These are phyloP conservation scores for Odontophorus gujanensis DNA, from an alignment of 2,113 vertebrate genomes.

Conservation along the genomic window DNA sequence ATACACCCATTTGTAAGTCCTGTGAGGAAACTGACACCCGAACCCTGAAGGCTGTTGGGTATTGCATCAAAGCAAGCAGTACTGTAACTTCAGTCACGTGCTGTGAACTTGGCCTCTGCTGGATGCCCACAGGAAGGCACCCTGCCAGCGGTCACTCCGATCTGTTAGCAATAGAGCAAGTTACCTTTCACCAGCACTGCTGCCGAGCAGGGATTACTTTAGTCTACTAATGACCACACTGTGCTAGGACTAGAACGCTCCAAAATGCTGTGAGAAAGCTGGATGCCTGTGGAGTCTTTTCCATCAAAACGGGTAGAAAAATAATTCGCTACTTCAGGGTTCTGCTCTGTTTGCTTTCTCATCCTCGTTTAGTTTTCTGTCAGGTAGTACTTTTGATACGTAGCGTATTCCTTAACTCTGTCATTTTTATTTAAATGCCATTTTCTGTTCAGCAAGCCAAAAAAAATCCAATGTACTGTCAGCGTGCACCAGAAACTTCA, in stretches of 20 bases:
- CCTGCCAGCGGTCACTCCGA: slow-evolving; percentile 66
- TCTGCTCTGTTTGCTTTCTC: slow-evolving; percentile 66
- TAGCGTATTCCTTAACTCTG: slow-evolving; percentile 24
- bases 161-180: slow-evolving; percentile 72
- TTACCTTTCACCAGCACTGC: slow-evolving; percentile 82
- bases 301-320: slow-evolving; percentile 78
- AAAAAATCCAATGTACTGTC: slow-evolving; percentile 61
- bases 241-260: slow-evolving; percentile 57
- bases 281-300: slow-evolving; percentile 67
- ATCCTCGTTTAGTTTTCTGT: slow-evolving; percentile 57
- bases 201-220: slow-evolving; percentile 73
- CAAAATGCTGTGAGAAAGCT: slow-evolving; percentile 62
- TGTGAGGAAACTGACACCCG: slow-evolving; percentile 38
- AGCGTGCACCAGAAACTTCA: slow-evolving; percentile 27
- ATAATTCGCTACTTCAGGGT: slow-evolving; percentile 68
- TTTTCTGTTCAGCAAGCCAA: slow-evolving; percentile 71
- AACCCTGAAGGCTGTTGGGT: slow-evolving; percentile 54
- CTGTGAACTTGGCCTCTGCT: slow-evolving; percentile 37
- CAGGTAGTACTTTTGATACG: slow-evolving; percentile 43
- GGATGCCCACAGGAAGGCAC: slow-evolving; percentile 52
- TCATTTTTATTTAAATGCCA: slow-evolving; percentile 63
- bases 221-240: slow-evolving; percentile 40
- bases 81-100: not conserved
- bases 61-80: not conserved
- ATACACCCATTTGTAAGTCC: not conserved